phyloP scores from a whole-genome alignment of 2,797 vertebrate species.

The Echeneis naucrates region DNA sequence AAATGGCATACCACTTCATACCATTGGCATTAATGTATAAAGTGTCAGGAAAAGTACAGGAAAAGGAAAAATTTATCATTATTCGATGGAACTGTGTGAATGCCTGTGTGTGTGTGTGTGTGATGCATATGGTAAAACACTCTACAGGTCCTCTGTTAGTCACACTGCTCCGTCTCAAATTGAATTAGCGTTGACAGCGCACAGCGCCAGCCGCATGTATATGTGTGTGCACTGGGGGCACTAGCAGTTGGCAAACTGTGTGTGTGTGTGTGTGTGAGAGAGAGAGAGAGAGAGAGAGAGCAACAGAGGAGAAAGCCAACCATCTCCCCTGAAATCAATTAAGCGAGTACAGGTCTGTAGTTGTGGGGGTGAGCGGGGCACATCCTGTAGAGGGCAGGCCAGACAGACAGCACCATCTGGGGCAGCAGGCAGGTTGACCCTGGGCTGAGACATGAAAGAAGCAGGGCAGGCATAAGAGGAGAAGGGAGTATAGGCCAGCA shows the following conservation, averaged over 20 bases:
- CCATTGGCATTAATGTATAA: too few relatives aligned
- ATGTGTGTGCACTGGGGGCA: constrained; percentile 65
- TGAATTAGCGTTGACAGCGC: constrained; percentile 95
- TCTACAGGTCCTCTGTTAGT: constrained; percentile 86
- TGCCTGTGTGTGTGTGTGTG: constrained; percentile 22
- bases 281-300: too few relatives aligned
- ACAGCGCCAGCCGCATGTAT: constrained; percentile 85
- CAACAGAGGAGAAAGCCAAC: constrained; percentile 64
- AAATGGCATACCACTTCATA: too few relatives aligned
- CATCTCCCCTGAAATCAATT: constrained; percentile 93
- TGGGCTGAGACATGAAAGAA: constrained; percentile 84
- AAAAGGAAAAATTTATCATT: constrained; percentile 47
- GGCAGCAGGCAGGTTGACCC: constrained; percentile 81
- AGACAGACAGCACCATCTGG: constrained; percentile 93
- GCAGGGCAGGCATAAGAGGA: constrained; percentile 67
- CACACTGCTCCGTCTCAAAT: constrained; percentile 92
- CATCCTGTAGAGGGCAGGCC: constrained; percentile 82
- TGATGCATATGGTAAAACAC: constrained; percentile 90
- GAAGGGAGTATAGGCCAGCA: constrained; percentile 67
- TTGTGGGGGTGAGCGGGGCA: constrained; percentile 73
- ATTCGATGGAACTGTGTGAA: constrained; percentile 22
- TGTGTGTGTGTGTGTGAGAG: constrained; percentile 73
- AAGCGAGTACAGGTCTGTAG: constrained; percentile 72
- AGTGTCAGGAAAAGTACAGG: background rate
- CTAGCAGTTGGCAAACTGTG: constrained; percentile 77